Evolutionary conservation across 2,113 vertebrate genomes (phyloP).

Genomic region (Brachyhypopomus occidentalis): DNA sequence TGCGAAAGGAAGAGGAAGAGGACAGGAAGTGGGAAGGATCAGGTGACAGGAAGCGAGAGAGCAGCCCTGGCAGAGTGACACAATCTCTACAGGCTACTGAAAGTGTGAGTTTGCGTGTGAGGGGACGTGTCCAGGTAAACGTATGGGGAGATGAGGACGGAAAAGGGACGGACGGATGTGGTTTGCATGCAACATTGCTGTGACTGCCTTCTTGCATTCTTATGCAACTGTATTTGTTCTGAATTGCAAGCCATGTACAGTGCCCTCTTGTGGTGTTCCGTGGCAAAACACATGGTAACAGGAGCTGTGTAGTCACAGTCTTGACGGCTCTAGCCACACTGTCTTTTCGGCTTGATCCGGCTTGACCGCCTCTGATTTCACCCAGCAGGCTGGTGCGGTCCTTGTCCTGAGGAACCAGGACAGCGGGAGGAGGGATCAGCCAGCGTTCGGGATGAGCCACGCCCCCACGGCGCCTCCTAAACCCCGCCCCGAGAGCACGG

Average conservation of each 20-base stretch:
- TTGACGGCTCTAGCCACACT: neutral
- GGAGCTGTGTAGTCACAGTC: neutral
- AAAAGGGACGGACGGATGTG: no score
- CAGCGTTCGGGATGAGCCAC: conserved; percentile 56
- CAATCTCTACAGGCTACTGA: conserved; percentile 75
- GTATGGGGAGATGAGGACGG: neutral
- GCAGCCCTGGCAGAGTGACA: conserved; percentile 64
- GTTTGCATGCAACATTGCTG: neutral
- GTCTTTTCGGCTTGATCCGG: neutral
- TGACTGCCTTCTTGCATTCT: neutral
- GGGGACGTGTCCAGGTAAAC: neutral
- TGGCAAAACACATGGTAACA: neutral
- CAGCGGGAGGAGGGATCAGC: conserved; percentile 72
- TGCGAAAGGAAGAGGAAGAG: conserved; percentile 71
- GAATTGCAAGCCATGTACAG: neutral
- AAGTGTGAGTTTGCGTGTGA: conserved; percentile 73
- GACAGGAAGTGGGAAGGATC: conserved; percentile 79
- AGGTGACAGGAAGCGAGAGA: conserved; percentile 74
- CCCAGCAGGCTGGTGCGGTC: conserved; percentile 71
- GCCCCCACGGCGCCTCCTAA: conserved; percentile 56
- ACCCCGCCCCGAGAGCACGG: conserved; percentile 70
- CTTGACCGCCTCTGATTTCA: neutral
- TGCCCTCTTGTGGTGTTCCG: conserved; percentile 31
- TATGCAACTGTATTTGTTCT: no score
- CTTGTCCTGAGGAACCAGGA: conserved; percentile 78